These are phyloP conservation scores for Chelidonichthys spinosus DNA, from an alignment of 2,797 vertebrate genomes.

Conservation along the genomic window DNA sequence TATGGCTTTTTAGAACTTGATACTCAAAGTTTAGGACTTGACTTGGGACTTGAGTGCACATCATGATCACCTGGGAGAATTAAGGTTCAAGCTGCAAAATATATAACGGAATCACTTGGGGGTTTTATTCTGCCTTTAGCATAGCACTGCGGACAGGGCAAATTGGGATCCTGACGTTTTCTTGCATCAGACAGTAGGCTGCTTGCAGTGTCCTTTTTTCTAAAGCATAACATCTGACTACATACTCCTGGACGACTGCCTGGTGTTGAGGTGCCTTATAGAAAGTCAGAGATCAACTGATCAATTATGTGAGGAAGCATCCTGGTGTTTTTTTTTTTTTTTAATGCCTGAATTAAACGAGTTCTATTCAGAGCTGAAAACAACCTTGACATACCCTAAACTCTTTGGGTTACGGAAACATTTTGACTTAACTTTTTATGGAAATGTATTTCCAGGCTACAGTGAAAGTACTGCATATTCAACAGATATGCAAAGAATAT, in stretches of 20 bases:
- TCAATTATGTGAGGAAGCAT: slow-evolving; percentile 2
- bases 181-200: neutral
- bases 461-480: neutral
- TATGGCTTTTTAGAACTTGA: neutral
- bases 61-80: neutral
- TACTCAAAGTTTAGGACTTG: neutral
- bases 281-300: neutral
- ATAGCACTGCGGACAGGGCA: neutral
- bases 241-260: neutral
- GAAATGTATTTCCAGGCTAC: neutral
- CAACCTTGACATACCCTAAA: slow-evolving; percentile 9
- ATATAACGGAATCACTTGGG: neutral
- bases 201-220: neutral
- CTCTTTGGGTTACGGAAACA: slow-evolving; percentile 6
- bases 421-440: neutral
- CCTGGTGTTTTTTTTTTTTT: neutral
- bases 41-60: neutral
- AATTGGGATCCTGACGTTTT: neutral
- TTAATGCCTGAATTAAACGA: too few species aligned
- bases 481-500: neutral
- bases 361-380: neutral
- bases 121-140: neutral
- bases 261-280: neutral
- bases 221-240: too few species aligned
- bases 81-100: neutral